Percentiles rank a stretch among this genome's conserved stretches.
phyloP scores from a whole-genome alignment of 2,113 vertebrate genomes.

The Aptenodytes forsteri region DNA sequence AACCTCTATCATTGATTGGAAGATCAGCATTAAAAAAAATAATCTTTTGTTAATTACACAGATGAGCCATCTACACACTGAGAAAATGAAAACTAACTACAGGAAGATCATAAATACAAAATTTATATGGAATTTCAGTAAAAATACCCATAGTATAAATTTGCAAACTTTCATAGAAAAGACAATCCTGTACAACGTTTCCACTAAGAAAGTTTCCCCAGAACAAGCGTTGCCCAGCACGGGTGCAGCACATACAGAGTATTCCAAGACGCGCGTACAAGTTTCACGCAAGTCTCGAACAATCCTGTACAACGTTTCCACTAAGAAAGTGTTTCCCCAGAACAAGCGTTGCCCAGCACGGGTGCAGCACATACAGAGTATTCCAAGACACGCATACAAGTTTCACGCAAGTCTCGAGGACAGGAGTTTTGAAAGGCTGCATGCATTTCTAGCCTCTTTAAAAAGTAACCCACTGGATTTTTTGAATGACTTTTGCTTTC shows the following conservation, averaged over 20 bases:
- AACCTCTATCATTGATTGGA: neutral
- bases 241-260: neutral
- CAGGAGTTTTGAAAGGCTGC: neutral
- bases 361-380: neutral
- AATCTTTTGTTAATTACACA: neutral
- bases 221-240: neutral
- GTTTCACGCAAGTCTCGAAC: neutral
- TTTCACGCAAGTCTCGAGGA: neutral
- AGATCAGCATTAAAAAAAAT: neutral
- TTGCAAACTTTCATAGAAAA: conserved; percentile 10
- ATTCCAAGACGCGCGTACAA: neutral
- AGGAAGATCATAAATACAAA: conserved; percentile 34
- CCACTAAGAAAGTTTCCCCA: neutral
- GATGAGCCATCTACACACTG: neutral
- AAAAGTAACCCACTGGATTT: neutral
- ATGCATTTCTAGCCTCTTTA: neutral
- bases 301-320: neutral
- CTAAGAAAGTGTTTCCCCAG: neutral
- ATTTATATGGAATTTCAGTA: conserved; percentile 44
- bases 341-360: neutral
- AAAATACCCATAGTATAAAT: conserved; percentile 16
- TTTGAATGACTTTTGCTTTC: neutral
- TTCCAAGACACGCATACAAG: neutral
- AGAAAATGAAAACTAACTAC: conserved; percentile 26
- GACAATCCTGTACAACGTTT: neutral